phyloP scores from a whole-genome alignment of 2,797 vertebrate genomes.

The Merluccius polli region DNA sequence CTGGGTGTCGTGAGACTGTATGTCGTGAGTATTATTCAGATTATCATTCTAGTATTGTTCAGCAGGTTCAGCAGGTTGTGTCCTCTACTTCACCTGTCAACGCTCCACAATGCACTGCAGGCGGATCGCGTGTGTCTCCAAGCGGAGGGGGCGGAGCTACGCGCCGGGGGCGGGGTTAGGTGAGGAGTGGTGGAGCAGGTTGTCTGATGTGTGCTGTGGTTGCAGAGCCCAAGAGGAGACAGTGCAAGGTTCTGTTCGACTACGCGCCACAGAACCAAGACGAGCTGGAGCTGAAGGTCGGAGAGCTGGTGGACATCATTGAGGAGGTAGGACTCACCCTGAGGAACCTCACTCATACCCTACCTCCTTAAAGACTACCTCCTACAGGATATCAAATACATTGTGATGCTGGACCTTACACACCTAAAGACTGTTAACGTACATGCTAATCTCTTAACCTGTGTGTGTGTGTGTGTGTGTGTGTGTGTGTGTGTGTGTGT shows the following conservation, averaged over 20 bases:
- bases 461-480: background rate
- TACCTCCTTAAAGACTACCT: background rate
- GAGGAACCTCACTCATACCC: background rate
- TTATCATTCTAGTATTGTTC: background rate
- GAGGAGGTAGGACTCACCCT: conserved; percentile 80
- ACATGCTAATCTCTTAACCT: too few relatives aligned
- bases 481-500: conserved; percentile 67
- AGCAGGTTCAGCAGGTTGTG: conserved; percentile 33
- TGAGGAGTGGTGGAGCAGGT: conserved; percentile 14
- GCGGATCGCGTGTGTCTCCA: background rate
- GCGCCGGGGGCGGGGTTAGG: background rate
- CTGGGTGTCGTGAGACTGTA: background rate
- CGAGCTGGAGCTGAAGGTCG: conserved; percentile 86
- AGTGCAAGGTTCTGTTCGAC: conserved; percentile 85
- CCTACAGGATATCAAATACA: too few relatives aligned
- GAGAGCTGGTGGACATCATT: conserved; percentile 83
- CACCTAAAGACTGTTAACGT: too few relatives aligned
- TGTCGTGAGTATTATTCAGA: background rate
- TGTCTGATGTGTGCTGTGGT: conserved; percentile 13
- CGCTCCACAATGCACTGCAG: background rate
- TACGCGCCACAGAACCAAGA: conserved; percentile 91
- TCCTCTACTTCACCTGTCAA: conserved; percentile 15
- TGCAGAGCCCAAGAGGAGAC: conserved; percentile 82
- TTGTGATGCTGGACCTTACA: too few relatives aligned
- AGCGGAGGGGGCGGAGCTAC: conserved; percentile 16